These are phyloP conservation scores for Macrosiphum euphorbiae DNA, from an alignment of 2,888 invertebrate species.

Conservation along the genomic window DNA sequence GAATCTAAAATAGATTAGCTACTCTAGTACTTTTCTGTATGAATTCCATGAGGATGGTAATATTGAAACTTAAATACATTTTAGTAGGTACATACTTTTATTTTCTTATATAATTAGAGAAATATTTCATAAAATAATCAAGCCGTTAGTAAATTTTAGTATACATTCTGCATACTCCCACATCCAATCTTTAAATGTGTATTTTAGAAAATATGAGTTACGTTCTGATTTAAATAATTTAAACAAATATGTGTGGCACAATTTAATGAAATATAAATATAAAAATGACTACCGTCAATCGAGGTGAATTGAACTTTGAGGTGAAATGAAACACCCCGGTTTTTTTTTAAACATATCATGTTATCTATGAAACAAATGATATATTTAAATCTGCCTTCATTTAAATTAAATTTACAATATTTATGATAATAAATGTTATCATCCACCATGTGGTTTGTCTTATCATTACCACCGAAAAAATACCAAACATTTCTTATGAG, in stretches of 20 bases:
- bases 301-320: too few relatives aligned
- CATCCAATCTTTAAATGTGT: not conserved
- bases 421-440: too few relatives aligned
- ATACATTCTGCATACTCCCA: not conserved
- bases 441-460: too few relatives aligned
- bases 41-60: not conserved
- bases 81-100: too few relatives aligned
- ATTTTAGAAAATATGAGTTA: not conserved
- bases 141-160: not conserved
- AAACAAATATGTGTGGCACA: not conserved
- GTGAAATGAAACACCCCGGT: too few relatives aligned
- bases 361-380: too few relatives aligned
- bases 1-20: not conserved
- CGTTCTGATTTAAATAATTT: not conserved
- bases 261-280: not conserved
- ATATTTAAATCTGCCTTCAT: too few relatives aligned
- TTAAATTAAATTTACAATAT: too few relatives aligned
- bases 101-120: not conserved
- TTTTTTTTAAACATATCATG: too few relatives aligned
- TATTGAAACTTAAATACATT: not conserved
- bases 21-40: not conserved
- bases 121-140: not conserved
- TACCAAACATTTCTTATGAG: too few relatives aligned
- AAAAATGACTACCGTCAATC: too few relatives aligned
- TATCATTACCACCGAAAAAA: too few relatives aligned